Percentiles rank a stretch among this genome's conserved stretches.
Conservation (phyloP, 2,888 invertebrate species). For the Bruchidius siliquastri region DNA sequence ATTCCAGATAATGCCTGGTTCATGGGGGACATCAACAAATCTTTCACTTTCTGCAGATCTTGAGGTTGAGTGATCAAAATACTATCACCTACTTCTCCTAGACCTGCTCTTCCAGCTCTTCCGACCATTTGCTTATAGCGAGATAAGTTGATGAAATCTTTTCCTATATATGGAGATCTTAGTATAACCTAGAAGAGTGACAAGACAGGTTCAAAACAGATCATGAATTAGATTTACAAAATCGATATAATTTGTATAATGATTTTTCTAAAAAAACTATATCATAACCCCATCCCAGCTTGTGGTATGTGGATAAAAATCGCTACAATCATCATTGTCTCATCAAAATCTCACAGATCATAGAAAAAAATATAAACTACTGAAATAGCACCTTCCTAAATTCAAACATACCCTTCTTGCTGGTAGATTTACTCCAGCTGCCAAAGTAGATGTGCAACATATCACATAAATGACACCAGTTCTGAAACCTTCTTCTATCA, state of each 20-base stretch:
- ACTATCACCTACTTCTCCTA: constrained; percentile 79
- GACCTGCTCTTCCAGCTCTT: constrained; percentile 87
- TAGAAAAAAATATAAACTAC: no score
- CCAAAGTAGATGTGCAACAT: constrained; percentile 93
- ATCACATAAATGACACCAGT: constrained; percentile 81
- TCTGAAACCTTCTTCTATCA: constrained; percentile 81
- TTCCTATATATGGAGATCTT: constrained; percentile 62
- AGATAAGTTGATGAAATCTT: constrained; percentile 43
- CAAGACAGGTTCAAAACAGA: background rate
- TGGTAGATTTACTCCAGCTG: constrained; percentile 97
- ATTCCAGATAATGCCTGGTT: constrained; percentile 61
- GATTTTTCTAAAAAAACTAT: no score
- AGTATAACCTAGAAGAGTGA: constrained; percentile 54
- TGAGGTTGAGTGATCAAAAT: constrained; percentile 68
- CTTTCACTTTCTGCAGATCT: constrained; percentile 57
- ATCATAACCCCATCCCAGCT: no score
- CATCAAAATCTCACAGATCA: no score
- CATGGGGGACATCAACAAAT: constrained; percentile 60
- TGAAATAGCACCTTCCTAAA: background rate
- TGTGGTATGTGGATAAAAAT: no score
- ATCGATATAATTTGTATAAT: no score
- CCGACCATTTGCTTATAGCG: constrained; percentile 96
- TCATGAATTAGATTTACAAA: no score
- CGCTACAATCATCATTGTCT: no score
- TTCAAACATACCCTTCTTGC: constrained; percentile 64